Evolutionary conservation across 64 coral and sea anemone genomes (phyloP).

Genomic region (Montipora sp.): DNA sequence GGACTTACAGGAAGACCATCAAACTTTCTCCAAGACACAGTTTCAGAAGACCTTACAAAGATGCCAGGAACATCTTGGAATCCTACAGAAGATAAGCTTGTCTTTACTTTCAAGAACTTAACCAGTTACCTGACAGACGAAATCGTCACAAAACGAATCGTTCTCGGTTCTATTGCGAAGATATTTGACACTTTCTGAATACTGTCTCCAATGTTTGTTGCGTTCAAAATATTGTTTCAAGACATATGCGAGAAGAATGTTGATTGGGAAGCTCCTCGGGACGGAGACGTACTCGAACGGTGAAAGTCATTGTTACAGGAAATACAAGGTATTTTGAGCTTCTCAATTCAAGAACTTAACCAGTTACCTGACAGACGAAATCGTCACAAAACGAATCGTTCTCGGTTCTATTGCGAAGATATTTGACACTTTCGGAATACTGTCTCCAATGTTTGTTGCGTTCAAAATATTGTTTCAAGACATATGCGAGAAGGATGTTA

Average conservation of each 20-base stretch:
- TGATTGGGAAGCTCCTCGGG: constrained; percentile 5
- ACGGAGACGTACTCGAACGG: too few relatives aligned
- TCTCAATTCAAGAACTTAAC: background rate
- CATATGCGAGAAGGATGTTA: constrained; percentile 5
- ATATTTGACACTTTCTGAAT: constrained; percentile 47
- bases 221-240: background rate
- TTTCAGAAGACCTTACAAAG: constrained; percentile 4
- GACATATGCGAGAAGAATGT: constrained; percentile 4
- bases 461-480: background rate
- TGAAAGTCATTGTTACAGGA: background rate
- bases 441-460: background rate
- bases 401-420: too few relatives aligned
- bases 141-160: too few relatives aligned
- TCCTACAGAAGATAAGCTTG: too few relatives aligned
- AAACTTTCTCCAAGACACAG: background rate
- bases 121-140: too few relatives aligned
- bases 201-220: constrained; percentile 21
- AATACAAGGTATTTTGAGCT: constrained; percentile 3
- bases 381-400: too few relatives aligned
- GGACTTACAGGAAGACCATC: background rate
- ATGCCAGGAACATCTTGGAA: background rate
- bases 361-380: too few relatives aligned
- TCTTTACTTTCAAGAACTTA: too few relatives aligned
- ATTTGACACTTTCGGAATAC: background rate
- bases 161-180: constrained; percentile 12